Conservation (phyloP, 1,140 invertebrate species). For the Anoplolepis gracilipes region DNA sequence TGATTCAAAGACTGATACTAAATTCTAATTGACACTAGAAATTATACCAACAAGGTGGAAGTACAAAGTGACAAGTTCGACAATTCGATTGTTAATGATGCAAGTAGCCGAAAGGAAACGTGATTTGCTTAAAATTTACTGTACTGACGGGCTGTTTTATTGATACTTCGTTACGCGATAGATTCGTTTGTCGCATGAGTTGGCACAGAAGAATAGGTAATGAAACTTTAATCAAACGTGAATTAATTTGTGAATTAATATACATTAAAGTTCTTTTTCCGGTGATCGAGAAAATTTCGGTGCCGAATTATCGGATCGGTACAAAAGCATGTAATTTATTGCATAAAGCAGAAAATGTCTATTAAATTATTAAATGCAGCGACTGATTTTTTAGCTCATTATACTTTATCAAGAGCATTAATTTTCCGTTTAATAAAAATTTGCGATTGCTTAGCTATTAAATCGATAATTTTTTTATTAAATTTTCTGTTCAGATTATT, state of each 20-base stretch:
- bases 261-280: background rate
- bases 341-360: constrained; percentile 15
- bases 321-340: constrained; percentile 32
- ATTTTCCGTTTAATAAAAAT: background rate
- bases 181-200: constrained; percentile 1
- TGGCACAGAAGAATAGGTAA: constrained; percentile 43
- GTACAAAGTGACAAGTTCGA: constrained; percentile 13
- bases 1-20: constrained; percentile 32
- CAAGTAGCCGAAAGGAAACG: background rate
- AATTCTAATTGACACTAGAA: constrained; percentile 37
- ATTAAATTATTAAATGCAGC: constrained; percentile 1
- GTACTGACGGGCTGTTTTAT: background rate
- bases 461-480: background rate
- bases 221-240: constrained; percentile 51
- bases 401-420: background rate
- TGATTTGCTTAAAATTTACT: constrained; percentile 6
- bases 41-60: constrained; percentile 29
- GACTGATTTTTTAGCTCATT: background rate
- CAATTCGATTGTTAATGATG: constrained; percentile 28
- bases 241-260: constrained; percentile 51
- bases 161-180: background rate
- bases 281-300: background rate
- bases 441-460: background rate
- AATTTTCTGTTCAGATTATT: background rate
- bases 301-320: background rate